Base-by-base conservation (phyloP, 2,113 vertebrate genomes). In the Epinephelus cyanopodus region DNA sequence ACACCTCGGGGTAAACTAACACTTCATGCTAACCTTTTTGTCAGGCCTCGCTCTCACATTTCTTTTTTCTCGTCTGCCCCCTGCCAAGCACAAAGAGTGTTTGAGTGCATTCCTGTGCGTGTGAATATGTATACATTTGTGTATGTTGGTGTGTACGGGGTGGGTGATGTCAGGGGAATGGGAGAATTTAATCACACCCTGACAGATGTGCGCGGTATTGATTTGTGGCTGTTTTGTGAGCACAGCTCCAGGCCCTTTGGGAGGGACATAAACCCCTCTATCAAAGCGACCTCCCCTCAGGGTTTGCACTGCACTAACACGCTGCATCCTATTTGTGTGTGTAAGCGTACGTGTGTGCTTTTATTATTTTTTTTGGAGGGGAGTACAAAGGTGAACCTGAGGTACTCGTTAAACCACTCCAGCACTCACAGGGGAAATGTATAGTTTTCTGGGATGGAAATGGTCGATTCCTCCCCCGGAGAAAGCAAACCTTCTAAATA, bases 161-260 rank as follows among this genome's bases (percentile, higher is more conserved):
- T 50, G 39, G 67, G 62, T 56, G 72, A 66, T 76, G 72, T 89
- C 79, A 45, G 52, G 74, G 71, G 87, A 85, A 67, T 61, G 45
- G n/a, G 67, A 84, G 77, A 73, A 83, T 90, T 87, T 89, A 93
- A 92, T 93, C 88, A 76, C 89, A 79, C 61, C 81, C 81, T 74
- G 58, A 87, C 91, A 92, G 81, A 90, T 92, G 89, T 92, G 86
- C 63, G 74, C 37, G 37, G 74, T 92, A 93, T 93, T 90, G 91
- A 94, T 93, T 86, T 84, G 87, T 84, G 60, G 74, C 82, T 82
- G 76, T 87, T 88, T 84, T 27, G 70, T 74, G 74, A 88, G 85
- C 45, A 45, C 18, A 58, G 86, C 85, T 84, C 4, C 45, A 11
- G 81, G 86, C 72, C 74, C 79, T 76, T 33, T 23, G 79, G 81